Percentiles rank a stretch among this genome's conserved stretches.
Evolutionary conservation across 2,797 vertebrate species (phyloP).

Genomic region (Euphonia xanthogaster): DNA sequence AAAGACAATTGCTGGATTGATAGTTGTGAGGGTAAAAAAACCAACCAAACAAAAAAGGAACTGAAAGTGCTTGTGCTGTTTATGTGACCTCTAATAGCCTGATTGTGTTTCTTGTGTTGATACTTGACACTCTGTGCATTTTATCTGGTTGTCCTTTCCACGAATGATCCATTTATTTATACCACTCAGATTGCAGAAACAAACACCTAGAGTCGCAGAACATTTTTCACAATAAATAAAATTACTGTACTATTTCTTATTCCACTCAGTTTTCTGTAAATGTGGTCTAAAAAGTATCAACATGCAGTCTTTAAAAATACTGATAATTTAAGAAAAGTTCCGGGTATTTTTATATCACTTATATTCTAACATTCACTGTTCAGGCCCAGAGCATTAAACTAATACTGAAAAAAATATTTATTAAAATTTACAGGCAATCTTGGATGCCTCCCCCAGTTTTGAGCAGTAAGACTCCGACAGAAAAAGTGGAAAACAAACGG

Average conservation of each 20-base stretch:
- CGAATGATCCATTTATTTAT: not conserved
- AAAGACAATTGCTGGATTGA: not conserved
- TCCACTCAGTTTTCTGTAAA: not conserved
- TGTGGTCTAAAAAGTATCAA: not conserved
- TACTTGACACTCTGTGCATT: not conserved
- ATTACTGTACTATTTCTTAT: not conserved
- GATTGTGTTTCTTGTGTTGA: not conserved
- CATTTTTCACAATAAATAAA: not conserved
- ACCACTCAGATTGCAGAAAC: not conserved
- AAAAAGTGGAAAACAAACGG: conserved; percentile 42
- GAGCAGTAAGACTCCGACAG: not conserved
- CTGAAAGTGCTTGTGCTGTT: not conserved
- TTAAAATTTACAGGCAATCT: conserved; percentile 71
- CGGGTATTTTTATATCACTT: not conserved
- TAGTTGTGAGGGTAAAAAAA: not conserved
- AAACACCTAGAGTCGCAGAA: not conserved
- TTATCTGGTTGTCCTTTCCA: not conserved
- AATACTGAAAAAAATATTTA: not conserved
- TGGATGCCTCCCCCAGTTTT: conserved; percentile 76
- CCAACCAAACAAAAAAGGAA: not conserved
- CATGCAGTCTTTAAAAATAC: not conserved
- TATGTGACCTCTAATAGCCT: not conserved
- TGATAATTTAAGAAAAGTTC: not conserved
- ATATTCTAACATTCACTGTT: not conserved
- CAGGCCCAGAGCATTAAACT: not conserved